Evolutionary conservation across 2,113 vertebrate species (phyloP).

Genomic region (Colistium nudipinnis): DNA sequence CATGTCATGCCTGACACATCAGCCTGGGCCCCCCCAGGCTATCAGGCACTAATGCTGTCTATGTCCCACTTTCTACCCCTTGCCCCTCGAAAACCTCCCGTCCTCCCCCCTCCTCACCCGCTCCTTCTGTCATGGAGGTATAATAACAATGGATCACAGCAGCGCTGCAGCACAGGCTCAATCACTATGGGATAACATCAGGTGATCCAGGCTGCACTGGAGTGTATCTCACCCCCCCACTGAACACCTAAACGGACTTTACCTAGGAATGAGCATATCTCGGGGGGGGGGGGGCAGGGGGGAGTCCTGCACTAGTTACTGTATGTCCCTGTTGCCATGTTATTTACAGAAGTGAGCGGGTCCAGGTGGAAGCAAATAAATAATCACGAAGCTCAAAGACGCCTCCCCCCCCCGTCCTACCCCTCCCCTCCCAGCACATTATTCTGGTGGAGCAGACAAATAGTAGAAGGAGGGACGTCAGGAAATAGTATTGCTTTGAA

Average conservation of each 20-base stretch:
- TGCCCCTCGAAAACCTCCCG: slow-evolving; percentile 80
- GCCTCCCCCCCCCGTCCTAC: slow-evolving; percentile 5
- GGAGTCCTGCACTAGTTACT: slow-evolving; percentile 38
- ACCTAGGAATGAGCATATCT: slow-evolving; percentile 52
- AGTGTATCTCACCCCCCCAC: slow-evolving; percentile 42
- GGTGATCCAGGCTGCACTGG: slow-evolving; percentile 51
- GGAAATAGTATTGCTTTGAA: slow-evolving; percentile 83
- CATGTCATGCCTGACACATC: slow-evolving; percentile 81
- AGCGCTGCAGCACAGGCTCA: slow-evolving; percentile 50
- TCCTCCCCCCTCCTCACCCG: slow-evolving; percentile 53
- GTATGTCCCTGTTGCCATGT: slow-evolving; percentile 21
- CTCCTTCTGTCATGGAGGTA: slow-evolving; percentile 68
- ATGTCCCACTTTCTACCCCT: slow-evolving; percentile 80
- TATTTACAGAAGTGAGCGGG: slow-evolving; percentile 56
- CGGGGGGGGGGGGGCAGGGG: slow-evolving; percentile 10
- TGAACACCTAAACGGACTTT: slow-evolving; percentile 52
- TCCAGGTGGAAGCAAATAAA: slow-evolving; percentile 63
- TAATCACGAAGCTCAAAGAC: slow-evolving; percentile 62
- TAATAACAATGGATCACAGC: slow-evolving; percentile 73
- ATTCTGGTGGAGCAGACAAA: slow-evolving; percentile 72
- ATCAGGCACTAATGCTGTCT: slow-evolving; percentile 75
- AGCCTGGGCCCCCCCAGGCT: slow-evolving; percentile 73
- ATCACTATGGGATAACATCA: slow-evolving; percentile 64
- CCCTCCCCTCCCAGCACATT: slow-evolving; percentile 51
- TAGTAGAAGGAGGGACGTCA: slow-evolving; percentile 68